Conservation (phyloP, 1,140 invertebrate species). For the Coptotermes formosanus region DNA sequence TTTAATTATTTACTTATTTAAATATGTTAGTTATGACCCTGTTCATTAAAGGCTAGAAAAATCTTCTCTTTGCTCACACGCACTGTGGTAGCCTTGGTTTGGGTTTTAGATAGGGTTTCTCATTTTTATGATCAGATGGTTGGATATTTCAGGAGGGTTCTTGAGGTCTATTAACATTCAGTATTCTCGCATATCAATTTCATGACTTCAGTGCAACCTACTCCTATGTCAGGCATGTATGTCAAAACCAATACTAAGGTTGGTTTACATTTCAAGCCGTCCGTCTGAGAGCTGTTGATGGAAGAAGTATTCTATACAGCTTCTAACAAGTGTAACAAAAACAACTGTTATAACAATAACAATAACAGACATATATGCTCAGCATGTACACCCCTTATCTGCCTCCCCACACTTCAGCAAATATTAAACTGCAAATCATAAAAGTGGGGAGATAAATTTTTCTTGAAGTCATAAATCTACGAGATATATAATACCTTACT, state of each 20-base stretch:
- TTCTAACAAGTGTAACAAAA: too few species aligned
- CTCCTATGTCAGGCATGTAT: not conserved
- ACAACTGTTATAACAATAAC: too few species aligned
- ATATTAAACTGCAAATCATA: too few species aligned
- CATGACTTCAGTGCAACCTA: not conserved
- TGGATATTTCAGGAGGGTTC: conserved; percentile 9
- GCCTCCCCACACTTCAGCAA: too few species aligned
- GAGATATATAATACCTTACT: too few species aligned
- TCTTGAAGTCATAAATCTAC: too few species aligned
- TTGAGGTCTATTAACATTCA: not conserved
- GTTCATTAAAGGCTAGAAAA: conserved; percentile 37
- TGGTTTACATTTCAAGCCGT: too few species aligned
- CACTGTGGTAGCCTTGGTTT: conserved; percentile 22
- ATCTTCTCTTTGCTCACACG: conserved; percentile 21
- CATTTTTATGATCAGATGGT: not conserved
- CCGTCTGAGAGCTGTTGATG: not conserved
- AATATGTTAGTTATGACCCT: conserved; percentile 37
- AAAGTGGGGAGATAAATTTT: too few species aligned
- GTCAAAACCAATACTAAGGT: not conserved
- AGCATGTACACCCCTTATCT: too few species aligned
- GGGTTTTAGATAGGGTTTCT: not conserved
- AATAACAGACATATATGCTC: too few species aligned
- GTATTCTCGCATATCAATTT: not conserved
- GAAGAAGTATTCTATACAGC: too few species aligned
- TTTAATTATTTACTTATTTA: conserved; percentile 36